Base-by-base conservation (phyloP, 1,140 invertebrate species). In the Pogonomyrmex barbatus region DNA sequence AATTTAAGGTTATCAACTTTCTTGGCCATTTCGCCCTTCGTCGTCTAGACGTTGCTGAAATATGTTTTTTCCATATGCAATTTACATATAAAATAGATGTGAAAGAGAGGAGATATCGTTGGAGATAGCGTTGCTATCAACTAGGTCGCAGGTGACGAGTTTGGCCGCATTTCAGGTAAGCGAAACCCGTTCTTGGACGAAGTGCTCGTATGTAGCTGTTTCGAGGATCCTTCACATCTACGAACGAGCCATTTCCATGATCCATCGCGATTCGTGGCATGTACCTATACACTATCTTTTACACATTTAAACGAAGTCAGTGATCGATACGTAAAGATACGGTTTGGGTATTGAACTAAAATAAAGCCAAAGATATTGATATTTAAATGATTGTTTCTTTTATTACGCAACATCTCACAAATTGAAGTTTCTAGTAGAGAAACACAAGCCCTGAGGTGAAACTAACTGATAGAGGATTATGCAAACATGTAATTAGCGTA, bases 61-160 rank as follows among this genome's bases (percentile, higher is more conserved):
- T 87, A 65, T 85, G 45, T 79, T 54, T 63, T 78, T 8, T n/a
- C 39, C 78, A 52, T 17, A 14, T 47, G 76, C 70, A 39, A 93
- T 93, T 93, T 92, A 68, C 91, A 93, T 92, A 92, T 92, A 93
- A 89, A 93, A 91, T 90, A 93, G 85, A 91, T 84, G 78, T 87
- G 58, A 65, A 56, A 63, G 71, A 62, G 47, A 81, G 62, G 70
- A 76, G 77, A 90, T 89, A 87, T 67, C 54, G 50, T 33, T 52
- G 86, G 70, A 76, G 77, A 90, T 89, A 87, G 63, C 54, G 50
- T 33, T 52, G 86, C 70, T 91, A 92, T 92, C 91, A 88, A 81
- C 52, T 81, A 81, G 54, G 85, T 78, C 65, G 83, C 85, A 89
- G 81, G 88, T 90, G 90, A 91, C 87, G 90, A 93, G 87, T 92